Percentiles rank a stretch among this genome's conserved stretches.
Evolutionary conservation across 2,113 vertebrate species (phyloP).

Genomic region (Nesogale talazaci): DNA sequence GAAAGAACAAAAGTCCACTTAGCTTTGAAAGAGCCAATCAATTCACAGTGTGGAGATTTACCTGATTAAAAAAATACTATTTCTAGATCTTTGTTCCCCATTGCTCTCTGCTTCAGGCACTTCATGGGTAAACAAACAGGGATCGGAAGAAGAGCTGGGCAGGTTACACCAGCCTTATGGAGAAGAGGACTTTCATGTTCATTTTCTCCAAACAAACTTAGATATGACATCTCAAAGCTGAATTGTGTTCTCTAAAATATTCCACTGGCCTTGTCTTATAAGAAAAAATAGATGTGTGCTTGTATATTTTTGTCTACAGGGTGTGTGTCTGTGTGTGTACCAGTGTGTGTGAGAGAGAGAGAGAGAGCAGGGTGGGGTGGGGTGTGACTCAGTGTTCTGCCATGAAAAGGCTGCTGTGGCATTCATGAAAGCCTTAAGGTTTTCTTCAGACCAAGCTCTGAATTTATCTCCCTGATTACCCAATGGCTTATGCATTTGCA

Average conservation of each 20-base stretch:
- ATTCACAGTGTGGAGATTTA: conserved; percentile 29
- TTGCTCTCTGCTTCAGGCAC: not conserved
- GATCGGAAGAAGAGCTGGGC: not conserved
- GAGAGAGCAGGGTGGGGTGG: not conserved
- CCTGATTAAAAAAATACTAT: conserved; percentile 18
- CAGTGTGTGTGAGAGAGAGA: no score
- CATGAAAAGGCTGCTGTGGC: not conserved
- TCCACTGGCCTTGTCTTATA: not conserved
- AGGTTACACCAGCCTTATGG: not conserved
- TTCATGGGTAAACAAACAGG: not conserved
- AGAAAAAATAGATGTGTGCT: not conserved
- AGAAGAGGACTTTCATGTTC: conserved; percentile 35
- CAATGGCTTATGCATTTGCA: not conserved
- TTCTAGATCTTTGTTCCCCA: conserved; percentile 11
- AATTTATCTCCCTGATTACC: conserved; percentile 16
- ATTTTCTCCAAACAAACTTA: conserved; percentile 30
- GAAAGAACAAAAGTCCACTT: conserved; percentile 59
- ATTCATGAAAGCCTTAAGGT: not conserved
- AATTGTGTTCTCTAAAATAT: conserved; percentile 27
- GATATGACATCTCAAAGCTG: conserved; percentile 2
- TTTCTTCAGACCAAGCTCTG: not conserved
- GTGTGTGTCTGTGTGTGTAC: not conserved
- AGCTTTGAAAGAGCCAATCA: conserved; percentile 40
- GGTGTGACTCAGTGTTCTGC: not conserved
- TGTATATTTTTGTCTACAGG: not conserved